phyloP scores from a whole-genome alignment of 1,140 invertebrate genomes.

The Drosophila miranda region DNA sequence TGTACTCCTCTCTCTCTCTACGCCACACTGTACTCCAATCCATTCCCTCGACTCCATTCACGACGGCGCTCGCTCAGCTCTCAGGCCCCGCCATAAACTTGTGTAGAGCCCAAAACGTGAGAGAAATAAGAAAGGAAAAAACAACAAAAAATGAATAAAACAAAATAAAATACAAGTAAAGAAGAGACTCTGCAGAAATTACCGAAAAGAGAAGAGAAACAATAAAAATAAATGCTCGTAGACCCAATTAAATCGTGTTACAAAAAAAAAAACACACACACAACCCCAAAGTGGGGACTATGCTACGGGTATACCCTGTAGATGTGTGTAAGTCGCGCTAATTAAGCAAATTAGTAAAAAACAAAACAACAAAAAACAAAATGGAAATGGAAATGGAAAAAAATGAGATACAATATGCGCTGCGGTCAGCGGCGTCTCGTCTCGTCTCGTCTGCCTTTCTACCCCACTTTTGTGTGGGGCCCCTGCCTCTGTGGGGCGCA shows the following conservation, averaged over 20 bases:
- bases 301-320: not conserved
- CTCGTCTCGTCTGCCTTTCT: slow-evolving; percentile 23
- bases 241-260: slow-evolving; percentile 52
- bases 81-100: slow-evolving; percentile 66
- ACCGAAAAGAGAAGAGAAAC: slow-evolving; percentile 42
- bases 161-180: slow-evolving; percentile 31
- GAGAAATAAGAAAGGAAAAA: slow-evolving; percentile 68
- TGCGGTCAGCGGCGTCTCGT: slow-evolving; percentile 56
- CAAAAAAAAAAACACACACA: slow-evolving; percentile 50
- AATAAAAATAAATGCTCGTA: slow-evolving; percentile 55
- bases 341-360: slow-evolving; percentile 74
- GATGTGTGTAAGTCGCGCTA: slow-evolving; percentile 53
- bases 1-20: slow-evolving; percentile 12
- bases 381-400: slow-evolving; percentile 13
- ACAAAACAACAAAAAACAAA: slow-evolving; percentile 19
- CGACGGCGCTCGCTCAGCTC: slow-evolving; percentile 43
- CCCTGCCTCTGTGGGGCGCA: slow-evolving; percentile 19
- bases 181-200: slow-evolving; percentile 42
- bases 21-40: slow-evolving; percentile 14
- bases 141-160: slow-evolving; percentile 40
- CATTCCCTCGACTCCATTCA: slow-evolving; percentile 48
- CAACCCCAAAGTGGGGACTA: too few species aligned
- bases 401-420: slow-evolving; percentile 34
- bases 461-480: slow-evolving; percentile 29
- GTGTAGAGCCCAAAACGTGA: slow-evolving; percentile 63